Evolutionary conservation across 2,113 vertebrate genomes (phyloP).

Genomic region (Globicephala melas): DNA sequence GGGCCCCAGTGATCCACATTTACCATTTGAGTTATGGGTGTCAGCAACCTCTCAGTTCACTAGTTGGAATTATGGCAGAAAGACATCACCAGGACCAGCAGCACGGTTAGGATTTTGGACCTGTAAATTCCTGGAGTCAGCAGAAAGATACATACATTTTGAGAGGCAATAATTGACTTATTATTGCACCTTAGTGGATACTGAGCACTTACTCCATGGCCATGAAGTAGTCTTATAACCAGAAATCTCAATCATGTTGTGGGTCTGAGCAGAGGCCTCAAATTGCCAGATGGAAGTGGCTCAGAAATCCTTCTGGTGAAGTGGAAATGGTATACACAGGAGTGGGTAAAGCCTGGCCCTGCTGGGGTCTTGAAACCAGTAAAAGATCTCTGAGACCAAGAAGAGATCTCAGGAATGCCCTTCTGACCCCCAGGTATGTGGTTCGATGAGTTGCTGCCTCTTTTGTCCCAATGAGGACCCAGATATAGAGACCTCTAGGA

Average conservation of each 20-base stretch:
- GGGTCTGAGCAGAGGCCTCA: neutral
- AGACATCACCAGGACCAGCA: neutral
- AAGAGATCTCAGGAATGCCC: neutral
- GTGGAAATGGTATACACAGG: neutral
- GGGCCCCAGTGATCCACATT: neutral
- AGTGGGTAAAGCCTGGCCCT: neutral
- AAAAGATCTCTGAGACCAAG: neutral
- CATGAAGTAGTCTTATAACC: neutral
- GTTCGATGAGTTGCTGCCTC: neutral
- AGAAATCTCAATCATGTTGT: neutral
- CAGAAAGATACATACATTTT: neutral
- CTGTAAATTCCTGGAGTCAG: neutral
- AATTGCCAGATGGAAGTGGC: neutral
- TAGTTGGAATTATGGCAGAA: neutral
- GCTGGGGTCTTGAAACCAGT: neutral
- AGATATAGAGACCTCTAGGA: neutral
- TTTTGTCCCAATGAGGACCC: accelerated
- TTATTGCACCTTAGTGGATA: neutral
- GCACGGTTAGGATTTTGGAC: neutral
- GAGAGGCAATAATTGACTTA: neutral
- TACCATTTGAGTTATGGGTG: neutral
- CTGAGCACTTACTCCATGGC: neutral
- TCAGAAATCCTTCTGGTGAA: neutral
- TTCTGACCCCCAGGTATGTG: neutral
- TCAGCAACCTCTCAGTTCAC: neutral